Base-by-base conservation (phyloP, 2,888 invertebrate species). In the Philhelius pedissequus region DNA sequence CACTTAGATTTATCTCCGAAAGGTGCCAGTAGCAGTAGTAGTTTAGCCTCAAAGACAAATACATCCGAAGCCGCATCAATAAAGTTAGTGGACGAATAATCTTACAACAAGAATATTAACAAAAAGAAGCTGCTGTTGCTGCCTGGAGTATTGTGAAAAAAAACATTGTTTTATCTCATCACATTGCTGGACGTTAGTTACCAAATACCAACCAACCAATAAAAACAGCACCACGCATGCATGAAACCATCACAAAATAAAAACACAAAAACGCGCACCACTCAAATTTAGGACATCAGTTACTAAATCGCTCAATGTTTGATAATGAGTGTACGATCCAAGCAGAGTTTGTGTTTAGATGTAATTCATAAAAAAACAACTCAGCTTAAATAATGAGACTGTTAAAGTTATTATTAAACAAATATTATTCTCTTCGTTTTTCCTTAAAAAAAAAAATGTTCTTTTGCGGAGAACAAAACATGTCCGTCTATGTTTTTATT, bases 1-100 rank as follows among this genome's bases (percentile, higher is more conserved):
- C 94, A 95, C 90, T 91, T 95, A 87, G 95, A 95, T 76, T 89
- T 90, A 32, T 90, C 91, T 35, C 89, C 90, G 52, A 89, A 90
- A 75, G 86, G 71, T 68, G 52, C 70, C 18, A 25, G 68, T 4
- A 32, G 68, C 5, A 32, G 52, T 27, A 50, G 58, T 32, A 62
- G n/a, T 35, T n/a, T 73, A 4, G 30, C 62, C 38, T 35, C 45
- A 27, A 11, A 79, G 32, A 35, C 62, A 27, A 11, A 79, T 25
- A 35, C 62, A 22, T 50, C 74, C 0, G 84, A 84, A 27, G 58
- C n/a, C n/a, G 15, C 22, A 7, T 6, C 40, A 48, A 64, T 35
- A 50, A 75, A 71, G 66, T 43, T 50, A 43, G 3, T 52, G 30
- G 70, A 79, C 40, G 80, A 84, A 84, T 80, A 84, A 76, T 80